These are phyloP conservation scores for Alligator mississippiensis DNA, from an alignment of 2,113 vertebrate species.

Conservation along the genomic window DNA sequence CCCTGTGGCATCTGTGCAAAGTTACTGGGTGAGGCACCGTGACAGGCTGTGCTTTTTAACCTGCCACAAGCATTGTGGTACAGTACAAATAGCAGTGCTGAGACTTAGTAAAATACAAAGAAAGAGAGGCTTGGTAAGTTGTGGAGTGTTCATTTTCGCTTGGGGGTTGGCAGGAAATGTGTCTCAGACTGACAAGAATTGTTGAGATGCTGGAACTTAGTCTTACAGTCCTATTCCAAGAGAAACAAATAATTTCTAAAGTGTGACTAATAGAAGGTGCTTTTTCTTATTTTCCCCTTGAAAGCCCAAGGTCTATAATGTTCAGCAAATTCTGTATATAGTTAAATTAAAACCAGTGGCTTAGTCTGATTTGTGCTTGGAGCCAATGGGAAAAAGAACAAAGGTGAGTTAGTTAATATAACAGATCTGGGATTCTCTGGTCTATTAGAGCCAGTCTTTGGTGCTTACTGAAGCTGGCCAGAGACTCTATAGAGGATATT, in stretches of 20 bases:
- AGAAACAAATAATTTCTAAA: constrained; percentile 22
- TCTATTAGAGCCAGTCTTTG: neutral
- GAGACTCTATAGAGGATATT: neutral
- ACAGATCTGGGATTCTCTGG: neutral
- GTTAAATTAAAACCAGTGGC: constrained; percentile 37
- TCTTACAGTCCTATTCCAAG: constrained; percentile 3
- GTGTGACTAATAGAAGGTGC: neutral
- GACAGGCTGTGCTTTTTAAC: neutral
- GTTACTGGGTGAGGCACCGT: neutral
- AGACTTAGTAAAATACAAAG: neutral
- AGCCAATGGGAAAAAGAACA: constrained; percentile 22
- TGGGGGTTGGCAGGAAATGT: neutral
- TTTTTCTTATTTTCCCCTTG: constrained; percentile 14
- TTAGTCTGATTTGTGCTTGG: neutral
- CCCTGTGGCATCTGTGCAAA: neutral
- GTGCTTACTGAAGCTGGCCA: neutral
- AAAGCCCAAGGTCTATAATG: neutral
- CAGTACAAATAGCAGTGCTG: rapidly evolving
- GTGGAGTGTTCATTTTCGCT: neutral
- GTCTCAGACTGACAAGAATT: neutral
- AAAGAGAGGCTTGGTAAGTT: neutral
- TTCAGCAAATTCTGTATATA: constrained; percentile 3
- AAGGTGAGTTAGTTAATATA: neutral
- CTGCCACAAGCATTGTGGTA: neutral
- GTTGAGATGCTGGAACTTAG: neutral